Base-by-base conservation (phyloP, 2,113 vertebrate species). In the Potamarius usumacintae region DNA sequence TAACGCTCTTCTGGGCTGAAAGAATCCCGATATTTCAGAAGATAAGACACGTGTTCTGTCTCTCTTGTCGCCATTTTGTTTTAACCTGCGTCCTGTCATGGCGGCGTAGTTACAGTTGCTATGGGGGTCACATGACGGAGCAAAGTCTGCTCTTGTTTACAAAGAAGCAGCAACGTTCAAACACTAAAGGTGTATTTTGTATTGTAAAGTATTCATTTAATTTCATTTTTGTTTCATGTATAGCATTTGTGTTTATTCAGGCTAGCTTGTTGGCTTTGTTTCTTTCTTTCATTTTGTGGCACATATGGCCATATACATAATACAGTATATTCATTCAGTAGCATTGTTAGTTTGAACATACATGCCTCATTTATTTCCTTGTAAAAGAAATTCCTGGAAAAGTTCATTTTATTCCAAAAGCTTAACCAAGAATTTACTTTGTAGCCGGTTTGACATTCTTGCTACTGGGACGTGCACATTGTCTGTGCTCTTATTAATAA, bases 381-480 rank as follows among this genome's bases (percentile, higher is more conserved):
- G 74, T 77, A n/a, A 48, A 74, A 15, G 34, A 71, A 58, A 11
- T 58, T 58, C 78, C 55, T 80, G 55, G 77, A 79, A 57, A 57
- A 57, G 52, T 58, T 53, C 10, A 9, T n/a, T 77, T 77, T 77
- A 22, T 80, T 80, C 53, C 15, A 4, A 79, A 57, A 78, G 25
- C 76, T 53, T 79, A 27, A 80, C 53, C 17, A 20, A 17, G 9
- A 80, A 58, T 58, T 18, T 9, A 58, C 25, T 55, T 27, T n/a
- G 22, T 83, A 42, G 3, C 42, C 42, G 42, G 12, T 67, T 27
- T 55, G 42, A 20, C 48, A 12, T 84, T 20, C 11, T 55, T 55
- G 63, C 82, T 69, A 27, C 25, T 4, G 48, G 63, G 62, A 83
- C 8, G 1, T 69, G 63, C 65, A 58, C 20, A 8, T 34, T 72